A percentile compares a stretch with the other conserved stretches of the same genome.
These are phyloP conservation scores for Amyelois transitella DNA, from an alignment of 1,140 invertebrate species.

Conservation along the genomic window DNA sequence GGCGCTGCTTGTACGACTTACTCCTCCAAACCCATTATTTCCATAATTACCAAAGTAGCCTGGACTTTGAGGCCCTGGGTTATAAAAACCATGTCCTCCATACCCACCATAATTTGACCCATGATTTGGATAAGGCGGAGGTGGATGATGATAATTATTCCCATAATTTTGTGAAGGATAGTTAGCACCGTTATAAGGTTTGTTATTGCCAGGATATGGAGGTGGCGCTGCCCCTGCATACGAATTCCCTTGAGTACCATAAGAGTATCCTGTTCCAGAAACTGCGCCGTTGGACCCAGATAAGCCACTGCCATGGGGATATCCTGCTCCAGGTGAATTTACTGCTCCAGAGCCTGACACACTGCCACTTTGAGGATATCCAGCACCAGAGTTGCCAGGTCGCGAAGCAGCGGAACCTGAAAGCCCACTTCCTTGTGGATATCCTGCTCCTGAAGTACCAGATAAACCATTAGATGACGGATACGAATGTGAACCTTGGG, in stretches of 20 bases:
- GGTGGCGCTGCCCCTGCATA: slow-evolving; percentile 35
- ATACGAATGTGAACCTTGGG: slow-evolving; percentile 42
- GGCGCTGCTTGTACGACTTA: slow-evolving; percentile 44
- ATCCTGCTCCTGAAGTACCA: slow-evolving; percentile 21
- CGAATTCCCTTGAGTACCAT: slow-evolving; percentile 11
- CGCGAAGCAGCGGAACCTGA: slow-evolving; percentile 1
- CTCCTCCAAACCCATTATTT: slow-evolving; percentile 47
- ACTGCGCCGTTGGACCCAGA: slow-evolving; percentile 8
- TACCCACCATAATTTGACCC: slow-evolving; percentile 39
- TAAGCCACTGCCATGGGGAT: slow-evolving; percentile 19
- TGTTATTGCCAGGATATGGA: slow-evolving; percentile 28
- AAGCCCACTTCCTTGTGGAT: slow-evolving; percentile 14
- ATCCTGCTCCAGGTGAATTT: slow-evolving; percentile 17
- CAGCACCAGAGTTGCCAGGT: slow-evolving; percentile 5
- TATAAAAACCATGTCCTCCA: slow-evolving; percentile 24
- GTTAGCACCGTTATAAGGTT: slow-evolving; percentile 10
- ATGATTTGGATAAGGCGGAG: slow-evolving; percentile 42
- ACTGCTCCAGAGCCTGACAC: slow-evolving; percentile 29
- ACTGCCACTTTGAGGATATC: slow-evolving; percentile 31
- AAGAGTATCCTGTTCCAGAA: slow-evolving; percentile 14
- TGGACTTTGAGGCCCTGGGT: slow-evolving; percentile 41
- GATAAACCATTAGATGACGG: slow-evolving; percentile 44
- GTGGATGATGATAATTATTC: slow-evolving; percentile 46
- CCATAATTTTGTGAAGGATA: slow-evolving; percentile 22
- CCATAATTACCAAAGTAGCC: slow-evolving; percentile 56